Conservation (phyloP, 2,113 vertebrate genomes). For the Ariopsis seemanni region DNA sequence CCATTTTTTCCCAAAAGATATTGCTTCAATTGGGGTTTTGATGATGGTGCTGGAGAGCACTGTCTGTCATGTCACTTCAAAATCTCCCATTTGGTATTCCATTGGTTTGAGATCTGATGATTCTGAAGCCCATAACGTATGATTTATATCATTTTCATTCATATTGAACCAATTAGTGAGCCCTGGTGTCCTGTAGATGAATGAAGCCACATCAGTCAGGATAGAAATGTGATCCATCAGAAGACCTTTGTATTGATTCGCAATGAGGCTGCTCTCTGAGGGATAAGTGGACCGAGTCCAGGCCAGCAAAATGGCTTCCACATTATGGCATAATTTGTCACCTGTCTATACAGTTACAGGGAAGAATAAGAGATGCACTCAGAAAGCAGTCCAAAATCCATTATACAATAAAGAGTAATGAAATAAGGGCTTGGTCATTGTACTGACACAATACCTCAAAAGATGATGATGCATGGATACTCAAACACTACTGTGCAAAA, state of each 20-base stretch:
- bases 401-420: not conserved
- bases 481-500: too few relatives aligned
- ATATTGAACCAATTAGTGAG: not conserved
- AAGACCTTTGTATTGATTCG: not conserved
- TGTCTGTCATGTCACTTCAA: not conserved
- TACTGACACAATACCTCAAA: not conserved
- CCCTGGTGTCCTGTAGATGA: not conserved
- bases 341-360: not conserved
- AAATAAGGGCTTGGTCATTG: not conserved
- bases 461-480: not conserved
- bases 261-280: not conserved
- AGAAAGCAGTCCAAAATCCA: constrained; percentile 4
- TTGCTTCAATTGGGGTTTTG: not conserved
- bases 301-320: not conserved
- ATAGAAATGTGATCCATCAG: constrained; percentile 1
- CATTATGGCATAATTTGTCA: not conserved
- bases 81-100: not conserved
- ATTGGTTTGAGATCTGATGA: not conserved
- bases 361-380: not conserved
- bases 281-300: not conserved
- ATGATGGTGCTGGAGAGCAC: not conserved
- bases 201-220: not conserved
- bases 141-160: not conserved
- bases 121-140: not conserved
- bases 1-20: not conserved